Percentiles rank a stretch among this genome's conserved stretches.
Evolutionary conservation across 2,888 invertebrate genomes (phyloP).

Genomic region (Pycnomerus fuliginosus): DNA sequence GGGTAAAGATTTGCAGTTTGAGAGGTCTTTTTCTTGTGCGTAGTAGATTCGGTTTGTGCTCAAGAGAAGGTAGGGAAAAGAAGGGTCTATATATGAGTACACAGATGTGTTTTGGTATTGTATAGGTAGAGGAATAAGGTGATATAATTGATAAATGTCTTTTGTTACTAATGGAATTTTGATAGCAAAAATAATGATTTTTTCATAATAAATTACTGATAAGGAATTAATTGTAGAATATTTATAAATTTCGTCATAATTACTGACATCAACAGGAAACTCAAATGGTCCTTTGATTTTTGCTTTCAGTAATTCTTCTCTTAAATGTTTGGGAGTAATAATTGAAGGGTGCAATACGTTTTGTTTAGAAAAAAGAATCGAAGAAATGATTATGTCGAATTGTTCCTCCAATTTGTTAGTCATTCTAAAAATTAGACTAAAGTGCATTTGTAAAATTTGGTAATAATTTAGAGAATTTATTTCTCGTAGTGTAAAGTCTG

Average conservation of each 20-base stretch:
- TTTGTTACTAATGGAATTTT: conserved; percentile 11
- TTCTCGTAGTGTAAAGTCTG: background rate
- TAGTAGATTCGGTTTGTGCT: conserved; percentile 12
- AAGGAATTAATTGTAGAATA: conserved; percentile 18
- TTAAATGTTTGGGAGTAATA: conserved; percentile 19
- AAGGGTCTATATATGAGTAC: conserved; percentile 19
- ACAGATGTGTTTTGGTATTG: conserved; percentile 1
- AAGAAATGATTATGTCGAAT: conserved; percentile 19
- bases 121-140: conserved; percentile 14
- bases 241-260: conserved; percentile 15
- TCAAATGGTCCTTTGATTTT: conserved; percentile 9
- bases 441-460: background rate
- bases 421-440: conserved; percentile 4
- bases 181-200: conserved; percentile 21
- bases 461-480: conserved; percentile 3
- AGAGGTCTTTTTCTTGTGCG: conserved; percentile 10
- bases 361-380: conserved; percentile 28
- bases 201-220: conserved; percentile 20
- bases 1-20: conserved; percentile 6
- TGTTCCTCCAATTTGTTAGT: conserved; percentile 22
- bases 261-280: conserved; percentile 17
- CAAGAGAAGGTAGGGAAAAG: conserved; percentile 12
- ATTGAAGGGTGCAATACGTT: conserved; percentile 24
- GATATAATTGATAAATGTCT: conserved; percentile 9
- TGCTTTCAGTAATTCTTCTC: conserved; percentile 4